Evolutionary conservation across 2,113 vertebrate species (phyloP).

Genomic region (Macrotis lagotis): DNA sequence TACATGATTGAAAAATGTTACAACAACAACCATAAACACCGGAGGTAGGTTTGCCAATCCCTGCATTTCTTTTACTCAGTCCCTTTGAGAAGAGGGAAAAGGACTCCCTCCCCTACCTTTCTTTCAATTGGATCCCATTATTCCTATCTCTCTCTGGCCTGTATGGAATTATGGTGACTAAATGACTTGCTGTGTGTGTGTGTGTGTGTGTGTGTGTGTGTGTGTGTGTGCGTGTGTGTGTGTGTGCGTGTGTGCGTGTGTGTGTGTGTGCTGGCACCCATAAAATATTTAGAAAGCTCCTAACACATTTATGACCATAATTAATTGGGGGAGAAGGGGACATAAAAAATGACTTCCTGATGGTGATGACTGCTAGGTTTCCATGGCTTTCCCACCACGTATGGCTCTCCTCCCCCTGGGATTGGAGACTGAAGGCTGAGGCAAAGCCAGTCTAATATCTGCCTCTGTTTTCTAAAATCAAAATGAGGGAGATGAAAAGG

Average conservation of each 20-base stretch:
- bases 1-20: background rate
- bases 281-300: conserved; percentile 82
- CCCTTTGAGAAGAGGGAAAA: background rate
- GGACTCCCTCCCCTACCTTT: background rate
- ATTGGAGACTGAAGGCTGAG: fast-evolving
- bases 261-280: conserved; percentile 17
- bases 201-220: conserved; percentile 12
- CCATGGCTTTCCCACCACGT: background rate
- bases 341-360: conserved; percentile 43
- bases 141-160: background rate
- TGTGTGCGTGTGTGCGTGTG: fast-evolving
- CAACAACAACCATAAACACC: background rate
- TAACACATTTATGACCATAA: conserved; percentile 75
- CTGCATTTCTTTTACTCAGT: conserved; percentile 67
- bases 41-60: background rate
- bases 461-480: background rate
- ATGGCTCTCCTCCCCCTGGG: background rate
- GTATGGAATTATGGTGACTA: background rate
- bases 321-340: conserved; percentile 74
- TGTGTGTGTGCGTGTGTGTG: background rate
- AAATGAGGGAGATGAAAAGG: background rate
- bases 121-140: background rate
- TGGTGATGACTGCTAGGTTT: background rate
- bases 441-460: background rate
- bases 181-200: background rate